Evolutionary conservation across 2,113 vertebrate species (phyloP).

Genomic region (Ramphastos sulfuratus): DNA sequence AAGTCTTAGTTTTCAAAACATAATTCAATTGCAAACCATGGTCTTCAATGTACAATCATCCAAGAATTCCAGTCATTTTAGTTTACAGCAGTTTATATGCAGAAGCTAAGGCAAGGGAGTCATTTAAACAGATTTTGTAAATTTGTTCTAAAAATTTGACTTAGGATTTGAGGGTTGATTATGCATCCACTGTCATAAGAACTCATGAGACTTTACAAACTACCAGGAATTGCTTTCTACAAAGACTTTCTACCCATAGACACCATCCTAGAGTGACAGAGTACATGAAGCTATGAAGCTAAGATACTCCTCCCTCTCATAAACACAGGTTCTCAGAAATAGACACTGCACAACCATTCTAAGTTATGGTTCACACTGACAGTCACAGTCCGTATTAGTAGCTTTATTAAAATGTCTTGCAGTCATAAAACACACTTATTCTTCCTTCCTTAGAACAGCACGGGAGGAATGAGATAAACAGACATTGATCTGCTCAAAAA

Average conservation of each 20-base stretch:
- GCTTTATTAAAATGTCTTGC: background rate
- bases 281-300: background rate
- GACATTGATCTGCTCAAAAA: background rate
- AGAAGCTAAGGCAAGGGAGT: background rate
- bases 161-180: background rate
- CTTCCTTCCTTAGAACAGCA: background rate
- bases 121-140: background rate
- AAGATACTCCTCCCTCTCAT: background rate
- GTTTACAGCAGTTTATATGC: background rate
- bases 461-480: background rate
- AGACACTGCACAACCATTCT: background rate
- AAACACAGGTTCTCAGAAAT: background rate
- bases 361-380: background rate
- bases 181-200: background rate
- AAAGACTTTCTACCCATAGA: background rate
- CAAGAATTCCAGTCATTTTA: background rate
- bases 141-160: background rate
- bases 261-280: background rate
- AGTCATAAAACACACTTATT: background rate
- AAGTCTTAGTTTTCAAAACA: background rate
- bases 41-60: background rate
- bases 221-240: background rate
- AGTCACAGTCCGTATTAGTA: background rate
- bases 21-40: background rate
- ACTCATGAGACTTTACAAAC: background rate